Conservation (phyloP, 2,888 invertebrate genomes). For the Crepidodera aurea region DNA sequence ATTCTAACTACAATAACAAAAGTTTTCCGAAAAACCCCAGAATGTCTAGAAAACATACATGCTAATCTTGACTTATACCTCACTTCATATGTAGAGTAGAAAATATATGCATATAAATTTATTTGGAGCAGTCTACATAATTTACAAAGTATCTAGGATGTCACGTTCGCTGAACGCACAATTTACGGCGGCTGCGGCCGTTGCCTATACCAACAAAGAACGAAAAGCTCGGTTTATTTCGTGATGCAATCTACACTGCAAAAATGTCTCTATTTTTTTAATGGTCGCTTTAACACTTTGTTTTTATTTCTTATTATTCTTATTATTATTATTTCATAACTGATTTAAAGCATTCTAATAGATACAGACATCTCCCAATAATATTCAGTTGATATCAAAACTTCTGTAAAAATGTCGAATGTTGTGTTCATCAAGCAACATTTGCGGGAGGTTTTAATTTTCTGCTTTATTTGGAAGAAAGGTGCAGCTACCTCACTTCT, state of each 20-base stretch:
- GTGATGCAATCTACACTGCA: neutral
- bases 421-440: no score
- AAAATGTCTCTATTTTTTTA: neutral
- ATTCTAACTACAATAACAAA: neutral
- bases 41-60: neutral
- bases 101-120: constrained; percentile 14
- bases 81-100: neutral
- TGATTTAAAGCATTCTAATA: no score
- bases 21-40: neutral
- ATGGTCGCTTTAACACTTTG: no score
- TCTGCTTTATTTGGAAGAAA: no score
- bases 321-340: no score
- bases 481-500: no score
- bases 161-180: constrained; percentile 9
- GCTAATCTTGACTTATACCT: constrained; percentile 9
- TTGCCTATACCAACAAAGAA: constrained; percentile 7
- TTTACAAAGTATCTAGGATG: constrained; percentile 5
- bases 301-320: no score
- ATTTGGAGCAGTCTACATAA: constrained; percentile 3
- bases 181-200: neutral
- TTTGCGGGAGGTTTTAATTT: no score
- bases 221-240: neutral
- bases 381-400: no score
- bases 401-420: no score
- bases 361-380: no score